Conservation (phyloP, 2,888 invertebrate species). For the Andrena minutula region DNA sequence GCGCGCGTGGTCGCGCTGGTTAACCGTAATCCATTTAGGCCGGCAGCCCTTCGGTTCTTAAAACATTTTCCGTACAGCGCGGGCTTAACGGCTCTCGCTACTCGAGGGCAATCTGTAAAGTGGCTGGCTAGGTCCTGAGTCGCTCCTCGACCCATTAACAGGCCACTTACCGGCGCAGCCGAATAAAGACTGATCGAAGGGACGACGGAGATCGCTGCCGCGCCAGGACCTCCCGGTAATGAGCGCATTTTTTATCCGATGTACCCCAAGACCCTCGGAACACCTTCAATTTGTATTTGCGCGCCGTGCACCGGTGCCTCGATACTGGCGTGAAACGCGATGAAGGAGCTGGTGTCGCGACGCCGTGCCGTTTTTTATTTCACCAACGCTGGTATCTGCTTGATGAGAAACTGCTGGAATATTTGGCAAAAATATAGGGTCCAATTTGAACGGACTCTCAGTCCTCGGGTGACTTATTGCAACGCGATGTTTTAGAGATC, state of each 20-base stretch:
- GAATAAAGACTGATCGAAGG: slow-evolving; percentile 69
- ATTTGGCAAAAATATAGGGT: no score
- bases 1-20: slow-evolving; percentile 60
- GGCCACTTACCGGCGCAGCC: slow-evolving; percentile 61
- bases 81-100: slow-evolving; percentile 72
- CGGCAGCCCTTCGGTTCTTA: slow-evolving; percentile 65
- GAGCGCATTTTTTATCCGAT: slow-evolving; percentile 60
- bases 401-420: no score
- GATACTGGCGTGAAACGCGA: slow-evolving; percentile 16
- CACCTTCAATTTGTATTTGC: slow-evolving; percentile 58
- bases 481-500: neutral
- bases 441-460: no score
- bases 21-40: slow-evolving; percentile 70
- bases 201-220: slow-evolving; percentile 43
- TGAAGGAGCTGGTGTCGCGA: neutral
- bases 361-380: slow-evolving; percentile 19
- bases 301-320: neutral
- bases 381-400: neutral
- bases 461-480: no score
- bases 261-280: slow-evolving; percentile 9
- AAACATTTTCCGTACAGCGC: slow-evolving; percentile 70
- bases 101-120: slow-evolving; percentile 73
- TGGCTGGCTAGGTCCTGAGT: slow-evolving; percentile 61
- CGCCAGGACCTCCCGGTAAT: slow-evolving; percentile 46
- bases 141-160: slow-evolving; percentile 70